These are phyloP conservation scores for Oreonectes daqikongensis DNA, from an alignment of 2,797 vertebrate species.

Conservation along the genomic window DNA sequence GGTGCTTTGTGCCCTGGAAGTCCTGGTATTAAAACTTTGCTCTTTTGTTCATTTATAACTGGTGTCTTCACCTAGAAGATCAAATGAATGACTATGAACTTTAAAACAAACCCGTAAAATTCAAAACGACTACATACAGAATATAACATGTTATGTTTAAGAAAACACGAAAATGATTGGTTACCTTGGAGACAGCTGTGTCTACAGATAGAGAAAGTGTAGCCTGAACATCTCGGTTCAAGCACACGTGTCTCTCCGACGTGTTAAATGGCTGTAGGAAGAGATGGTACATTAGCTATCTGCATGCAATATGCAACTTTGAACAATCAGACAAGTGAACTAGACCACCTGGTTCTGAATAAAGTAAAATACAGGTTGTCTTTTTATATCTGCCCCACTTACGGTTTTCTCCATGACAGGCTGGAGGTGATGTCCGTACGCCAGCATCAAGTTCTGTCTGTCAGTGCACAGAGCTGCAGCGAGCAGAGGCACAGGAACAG, in stretches of 20 bases:
- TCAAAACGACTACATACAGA: not conserved
- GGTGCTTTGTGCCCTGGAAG: slow-evolving; percentile 89
- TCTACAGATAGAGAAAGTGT: slow-evolving; percentile 85
- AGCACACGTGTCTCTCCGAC: slow-evolving; percentile 87
- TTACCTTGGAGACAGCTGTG: slow-evolving; percentile 89
- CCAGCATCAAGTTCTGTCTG: slow-evolving; percentile 80
- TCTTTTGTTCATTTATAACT: slow-evolving; percentile 81
- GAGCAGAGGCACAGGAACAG: slow-evolving; percentile 86
- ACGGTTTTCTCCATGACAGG: slow-evolving; percentile 92
- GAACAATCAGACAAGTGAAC: not conserved
- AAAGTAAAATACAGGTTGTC: not conserved
- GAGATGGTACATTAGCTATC: not conserved
- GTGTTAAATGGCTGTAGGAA: slow-evolving; percentile 66
- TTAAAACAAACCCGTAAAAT: not conserved
- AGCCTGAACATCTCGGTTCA: slow-evolving; percentile 87
- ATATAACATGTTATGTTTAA: not conserved
- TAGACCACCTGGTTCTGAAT: not conserved
- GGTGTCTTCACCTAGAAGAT: slow-evolving; percentile 89
- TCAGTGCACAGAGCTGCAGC: slow-evolving; percentile 84
- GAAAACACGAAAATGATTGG: not conserved
- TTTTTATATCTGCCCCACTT: slow-evolving; percentile 59
- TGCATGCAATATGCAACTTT: not conserved
- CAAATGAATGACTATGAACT: not conserved
- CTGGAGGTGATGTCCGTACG: slow-evolving; percentile 89
- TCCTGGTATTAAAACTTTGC: slow-evolving; percentile 89